A percentile compares a stretch with the other conserved stretches of the same genome.
These are phyloP conservation scores for Pecten maximus DNA, from an alignment of 2,888 invertebrate genomes.

Conservation along the genomic window DNA sequence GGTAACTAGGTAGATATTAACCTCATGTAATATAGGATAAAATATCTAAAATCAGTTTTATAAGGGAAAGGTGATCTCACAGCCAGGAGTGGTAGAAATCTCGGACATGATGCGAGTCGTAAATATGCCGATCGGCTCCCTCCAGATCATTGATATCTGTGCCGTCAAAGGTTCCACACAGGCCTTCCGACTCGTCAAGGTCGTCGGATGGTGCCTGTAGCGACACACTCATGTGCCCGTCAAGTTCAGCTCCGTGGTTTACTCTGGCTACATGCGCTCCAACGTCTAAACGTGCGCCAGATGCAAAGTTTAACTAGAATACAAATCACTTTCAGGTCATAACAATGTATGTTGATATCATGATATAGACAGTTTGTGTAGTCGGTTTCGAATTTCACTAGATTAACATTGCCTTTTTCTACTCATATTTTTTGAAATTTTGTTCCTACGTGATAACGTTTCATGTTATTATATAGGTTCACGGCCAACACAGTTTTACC, in stretches of 20 bases:
- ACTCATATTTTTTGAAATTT: too few species aligned
- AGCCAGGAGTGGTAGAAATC: conserved; percentile 40
- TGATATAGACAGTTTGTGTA: too few species aligned
- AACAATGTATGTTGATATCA: too few species aligned
- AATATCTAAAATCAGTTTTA: background rate
- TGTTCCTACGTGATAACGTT: too few species aligned
- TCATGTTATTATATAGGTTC: too few species aligned
- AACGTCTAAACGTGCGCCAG: conserved; percentile 43
- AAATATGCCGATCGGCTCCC: conserved; percentile 38
- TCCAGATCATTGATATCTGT: background rate
- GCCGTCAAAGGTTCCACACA: conserved; percentile 41
- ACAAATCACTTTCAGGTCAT: too few species aligned
- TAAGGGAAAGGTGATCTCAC: background rate
- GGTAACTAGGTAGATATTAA: too few species aligned
- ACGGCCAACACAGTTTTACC: too few species aligned
- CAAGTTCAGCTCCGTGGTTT: background rate
- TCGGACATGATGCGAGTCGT: background rate
- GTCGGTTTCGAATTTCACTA: too few species aligned
- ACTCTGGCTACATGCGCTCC: background rate
- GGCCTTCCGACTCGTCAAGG: conserved; percentile 34
- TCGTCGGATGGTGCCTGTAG: conserved; percentile 45
- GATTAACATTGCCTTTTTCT: too few species aligned
- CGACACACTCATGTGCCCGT: conserved; percentile 38
- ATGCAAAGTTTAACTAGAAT: conserved; percentile 44
- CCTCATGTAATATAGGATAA: too few species aligned